Conservation (phyloP, 2,797 vertebrate species). For the Darevskia mixta region DNA sequence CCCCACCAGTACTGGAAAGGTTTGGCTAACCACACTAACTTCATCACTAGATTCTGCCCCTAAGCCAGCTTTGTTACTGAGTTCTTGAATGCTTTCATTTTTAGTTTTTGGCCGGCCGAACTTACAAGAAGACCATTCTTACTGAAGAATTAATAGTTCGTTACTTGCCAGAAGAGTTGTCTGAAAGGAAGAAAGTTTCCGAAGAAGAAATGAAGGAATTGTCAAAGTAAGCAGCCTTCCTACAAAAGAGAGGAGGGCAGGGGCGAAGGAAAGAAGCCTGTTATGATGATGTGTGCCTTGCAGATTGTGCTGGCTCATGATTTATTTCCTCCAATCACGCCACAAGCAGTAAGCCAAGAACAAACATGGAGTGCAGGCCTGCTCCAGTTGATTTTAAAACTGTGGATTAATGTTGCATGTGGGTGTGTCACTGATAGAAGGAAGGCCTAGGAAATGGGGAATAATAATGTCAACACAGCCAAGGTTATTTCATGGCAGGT, state of each 20-base stretch:
- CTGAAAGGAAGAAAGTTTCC: constrained; percentile 90
- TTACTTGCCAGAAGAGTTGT: constrained; percentile 89
- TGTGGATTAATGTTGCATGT: too few species aligned
- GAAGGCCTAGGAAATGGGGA: neutral
- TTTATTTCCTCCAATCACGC: too few species aligned
- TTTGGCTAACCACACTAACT: neutral
- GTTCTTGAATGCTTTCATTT: constrained; percentile 55
- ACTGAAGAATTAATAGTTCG: constrained; percentile 90
- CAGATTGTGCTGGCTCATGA: too few species aligned
- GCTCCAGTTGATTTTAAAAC: too few species aligned
- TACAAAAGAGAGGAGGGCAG: neutral
- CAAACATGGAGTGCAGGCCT: too few species aligned
- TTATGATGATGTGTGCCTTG: too few species aligned
- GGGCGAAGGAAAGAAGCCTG: neutral
- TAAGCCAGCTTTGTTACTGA: neutral
- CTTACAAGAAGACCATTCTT: constrained; percentile 89
- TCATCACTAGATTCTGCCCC: neutral
- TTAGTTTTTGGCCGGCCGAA: constrained; percentile 91
- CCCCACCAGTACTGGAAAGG: neutral
- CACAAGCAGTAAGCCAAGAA: too few species aligned
- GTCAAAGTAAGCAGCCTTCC: constrained; percentile 85
- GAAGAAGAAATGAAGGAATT: constrained; percentile 95
- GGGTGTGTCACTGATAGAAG: neutral
- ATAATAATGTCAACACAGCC: neutral
- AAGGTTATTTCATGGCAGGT: neutral